Evolutionary conservation across 2,888 invertebrate species (phyloP).

Genomic region (Thymelicus acteon): DNA sequence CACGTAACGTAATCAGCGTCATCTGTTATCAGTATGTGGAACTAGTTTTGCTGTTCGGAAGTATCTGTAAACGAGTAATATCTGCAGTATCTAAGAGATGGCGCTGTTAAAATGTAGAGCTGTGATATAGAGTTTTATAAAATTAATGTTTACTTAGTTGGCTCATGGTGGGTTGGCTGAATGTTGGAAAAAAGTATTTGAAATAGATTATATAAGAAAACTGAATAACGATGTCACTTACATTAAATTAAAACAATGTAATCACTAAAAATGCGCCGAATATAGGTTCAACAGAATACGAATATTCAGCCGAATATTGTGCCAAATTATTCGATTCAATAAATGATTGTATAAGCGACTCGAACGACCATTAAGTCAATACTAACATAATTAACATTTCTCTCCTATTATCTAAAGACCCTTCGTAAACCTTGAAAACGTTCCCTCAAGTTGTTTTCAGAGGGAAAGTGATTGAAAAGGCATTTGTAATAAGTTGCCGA

Average conservation of each 20-base stretch:
- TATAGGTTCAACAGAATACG: too few relatives aligned
- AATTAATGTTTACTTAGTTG: too few relatives aligned
- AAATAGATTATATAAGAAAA: too few relatives aligned
- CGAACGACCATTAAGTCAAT: background rate
- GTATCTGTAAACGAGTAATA: background rate
- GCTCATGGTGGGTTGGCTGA: too few relatives aligned
- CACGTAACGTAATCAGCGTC: conserved; percentile 49
- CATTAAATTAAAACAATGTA: too few relatives aligned
- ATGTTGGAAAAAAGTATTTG: too few relatives aligned
- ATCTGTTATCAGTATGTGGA: conserved; percentile 48
- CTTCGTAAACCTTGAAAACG: background rate
- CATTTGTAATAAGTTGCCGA: background rate
- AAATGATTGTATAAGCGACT: too few relatives aligned
- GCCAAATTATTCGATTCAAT: too few relatives aligned
- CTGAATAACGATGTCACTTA: too few relatives aligned
- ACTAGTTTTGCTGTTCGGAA: conserved; percentile 29
- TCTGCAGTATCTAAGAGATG: conserved; percentile 35
- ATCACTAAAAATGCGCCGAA: too few relatives aligned
- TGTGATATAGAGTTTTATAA: too few relatives aligned
- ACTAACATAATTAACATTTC: background rate
- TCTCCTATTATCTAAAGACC: background rate
- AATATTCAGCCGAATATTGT: too few relatives aligned
- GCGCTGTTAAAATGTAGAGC: conserved; percentile 26
- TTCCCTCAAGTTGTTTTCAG: conserved; percentile 7
- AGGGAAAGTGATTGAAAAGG: background rate